A percentile compares a stretch with the other conserved stretches of the same genome.
These are phyloP conservation scores for Brachionus asplanchnoidis DNA, from an alignment of 1,140 invertebrate genomes.

Conservation along the genomic window DNA sequence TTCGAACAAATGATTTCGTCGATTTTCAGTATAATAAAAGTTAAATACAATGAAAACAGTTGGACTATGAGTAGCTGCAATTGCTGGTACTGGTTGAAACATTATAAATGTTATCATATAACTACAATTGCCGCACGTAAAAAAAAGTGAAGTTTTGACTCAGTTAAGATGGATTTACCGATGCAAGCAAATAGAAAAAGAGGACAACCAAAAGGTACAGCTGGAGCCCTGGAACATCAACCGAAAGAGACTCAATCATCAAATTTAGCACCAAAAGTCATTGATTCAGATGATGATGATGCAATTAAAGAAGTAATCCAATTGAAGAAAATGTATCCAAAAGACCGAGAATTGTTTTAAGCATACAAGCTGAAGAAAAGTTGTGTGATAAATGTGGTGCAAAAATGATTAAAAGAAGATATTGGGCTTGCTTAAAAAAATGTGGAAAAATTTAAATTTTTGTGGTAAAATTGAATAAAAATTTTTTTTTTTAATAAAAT, in stretches of 20 bases:
- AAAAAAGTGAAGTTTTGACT: background rate
- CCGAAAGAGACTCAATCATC: background rate
- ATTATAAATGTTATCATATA: background rate
- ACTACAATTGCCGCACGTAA: background rate
- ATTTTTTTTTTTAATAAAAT: background rate
- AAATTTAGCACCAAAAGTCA: background rate
- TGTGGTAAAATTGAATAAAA: background rate
- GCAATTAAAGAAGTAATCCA: background rate
- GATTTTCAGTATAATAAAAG: no score
- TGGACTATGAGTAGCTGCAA: background rate
- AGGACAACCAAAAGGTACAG: background rate
- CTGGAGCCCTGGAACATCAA: background rate
- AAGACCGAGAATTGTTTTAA: background rate
- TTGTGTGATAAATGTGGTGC: no score
- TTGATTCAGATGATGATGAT: constrained; percentile 10
- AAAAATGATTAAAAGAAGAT: background rate
- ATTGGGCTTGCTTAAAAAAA: background rate
- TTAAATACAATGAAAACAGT: no score
- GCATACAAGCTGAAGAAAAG: background rate
- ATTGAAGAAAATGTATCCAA: background rate
- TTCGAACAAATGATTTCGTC: background rate
- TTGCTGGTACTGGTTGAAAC: background rate
- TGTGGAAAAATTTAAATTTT: background rate
- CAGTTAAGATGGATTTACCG: background rate
- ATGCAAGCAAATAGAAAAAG: background rate